phyloP scores from a whole-genome alignment of 2,888 invertebrate genomes.

The Mycalesis mineus region DNA sequence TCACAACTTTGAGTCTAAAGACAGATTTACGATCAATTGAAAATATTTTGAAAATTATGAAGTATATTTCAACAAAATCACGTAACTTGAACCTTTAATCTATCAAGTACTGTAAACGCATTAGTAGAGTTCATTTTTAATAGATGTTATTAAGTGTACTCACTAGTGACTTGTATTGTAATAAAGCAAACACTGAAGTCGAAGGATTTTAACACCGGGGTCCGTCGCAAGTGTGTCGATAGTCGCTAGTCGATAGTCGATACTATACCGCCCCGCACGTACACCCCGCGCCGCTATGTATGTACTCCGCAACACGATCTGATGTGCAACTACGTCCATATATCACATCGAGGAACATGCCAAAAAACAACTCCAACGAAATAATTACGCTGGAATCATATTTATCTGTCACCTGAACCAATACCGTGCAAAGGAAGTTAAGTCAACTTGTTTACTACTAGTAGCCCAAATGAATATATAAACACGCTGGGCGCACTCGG shows the following conservation, averaged over 20 bases:
- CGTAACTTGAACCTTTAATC: too few relatives aligned
- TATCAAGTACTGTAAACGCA: too few relatives aligned
- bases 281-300: slow-evolving; percentile 24
- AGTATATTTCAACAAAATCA: too few relatives aligned
- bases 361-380: neutral
- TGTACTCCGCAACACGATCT: neutral
- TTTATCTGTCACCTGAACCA: neutral
- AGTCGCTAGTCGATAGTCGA: slow-evolving; percentile 7
- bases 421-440: neutral
- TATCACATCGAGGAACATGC: slow-evolving; percentile 9
- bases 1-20: too few relatives aligned
- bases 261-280: slow-evolving; percentile 17
- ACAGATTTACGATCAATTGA: too few relatives aligned
- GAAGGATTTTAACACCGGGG: neutral
- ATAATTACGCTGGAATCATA: neutral
- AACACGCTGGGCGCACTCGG: too few relatives aligned
- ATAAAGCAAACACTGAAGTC: neutral
- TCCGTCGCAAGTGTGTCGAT: slow-evolving; percentile 2
- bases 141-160: too few relatives aligned
- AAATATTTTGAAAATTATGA: too few relatives aligned
- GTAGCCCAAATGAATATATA: too few relatives aligned
- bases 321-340: slow-evolving; percentile 7
- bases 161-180: too few relatives aligned
- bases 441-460: neutral
- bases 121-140: too few relatives aligned